Conservation (phyloP, 2,797 vertebrate species). For the Chelmon rostratus region DNA sequence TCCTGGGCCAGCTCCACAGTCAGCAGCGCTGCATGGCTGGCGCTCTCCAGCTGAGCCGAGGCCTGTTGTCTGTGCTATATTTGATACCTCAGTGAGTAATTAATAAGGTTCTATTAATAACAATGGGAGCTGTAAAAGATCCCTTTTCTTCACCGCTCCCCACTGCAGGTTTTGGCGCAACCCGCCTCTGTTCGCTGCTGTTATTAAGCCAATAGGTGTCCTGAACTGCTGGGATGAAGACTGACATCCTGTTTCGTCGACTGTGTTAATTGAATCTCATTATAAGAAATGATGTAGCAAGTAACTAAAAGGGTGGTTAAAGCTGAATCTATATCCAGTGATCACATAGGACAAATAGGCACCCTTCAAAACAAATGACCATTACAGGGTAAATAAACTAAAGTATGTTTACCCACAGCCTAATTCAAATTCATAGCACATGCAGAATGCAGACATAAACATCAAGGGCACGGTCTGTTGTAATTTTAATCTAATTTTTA, state of each 20-base stretch:
- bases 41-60: conserved; percentile 78
- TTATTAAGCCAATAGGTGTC: conserved; percentile 69
- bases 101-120: conserved; percentile 87
- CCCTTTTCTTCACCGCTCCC: conserved; percentile 70
- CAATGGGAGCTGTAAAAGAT: conserved; percentile 77
- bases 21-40: conserved; percentile 48
- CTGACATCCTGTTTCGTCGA: background rate
- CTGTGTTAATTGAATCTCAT: conserved; percentile 36
- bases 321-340: conserved; percentile 8
- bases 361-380: background rate
- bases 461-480: background rate
- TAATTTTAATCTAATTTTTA: background rate
- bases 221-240: conserved; percentile 40
- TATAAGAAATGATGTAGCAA: conserved; percentile 8
- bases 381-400: background rate
- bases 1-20: conserved; percentile 60
- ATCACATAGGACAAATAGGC: conserved; percentile 3
- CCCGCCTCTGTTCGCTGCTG: conserved; percentile 60
- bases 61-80: conserved; percentile 83
- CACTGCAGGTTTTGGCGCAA: conserved; percentile 49
- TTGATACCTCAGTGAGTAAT: conserved; percentile 85
- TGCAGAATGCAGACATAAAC: background rate
- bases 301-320: background rate
- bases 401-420: background rate
- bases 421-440: background rate